These are phyloP conservation scores for Volucella bombylans DNA, from an alignment of 2,888 invertebrate genomes.

Conservation along the genomic window DNA sequence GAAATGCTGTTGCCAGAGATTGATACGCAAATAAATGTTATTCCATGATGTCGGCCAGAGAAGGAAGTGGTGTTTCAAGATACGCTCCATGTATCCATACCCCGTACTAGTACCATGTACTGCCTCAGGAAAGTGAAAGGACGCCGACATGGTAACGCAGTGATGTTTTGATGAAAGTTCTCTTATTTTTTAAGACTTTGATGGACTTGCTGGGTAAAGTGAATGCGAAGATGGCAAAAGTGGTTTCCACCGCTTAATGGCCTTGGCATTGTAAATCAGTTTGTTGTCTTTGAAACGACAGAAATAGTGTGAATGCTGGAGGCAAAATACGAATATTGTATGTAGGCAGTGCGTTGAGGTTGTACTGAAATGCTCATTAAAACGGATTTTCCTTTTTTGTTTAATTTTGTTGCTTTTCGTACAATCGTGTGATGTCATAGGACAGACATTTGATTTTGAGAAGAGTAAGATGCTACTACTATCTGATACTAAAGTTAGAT, in stretches of 20 bases:
- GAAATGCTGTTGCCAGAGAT: constrained; percentile 52
- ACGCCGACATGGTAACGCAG: constrained; percentile 3
- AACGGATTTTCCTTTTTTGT: too few relatives aligned
- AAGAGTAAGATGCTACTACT: too few relatives aligned
- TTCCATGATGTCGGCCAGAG: neutral
- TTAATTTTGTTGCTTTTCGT: too few relatives aligned
- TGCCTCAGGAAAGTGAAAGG: constrained; percentile 52
- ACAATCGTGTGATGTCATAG: too few relatives aligned
- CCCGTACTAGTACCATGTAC: constrained; percentile 15
- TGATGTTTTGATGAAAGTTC: constrained; percentile 12
- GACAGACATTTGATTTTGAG: too few relatives aligned
- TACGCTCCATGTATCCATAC: neutral
- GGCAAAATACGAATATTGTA: neutral
- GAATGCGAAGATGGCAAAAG: constrained; percentile 14
- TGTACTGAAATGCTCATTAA: neutral
- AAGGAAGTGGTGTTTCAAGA: constrained; percentile 12
- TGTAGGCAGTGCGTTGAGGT: neutral
- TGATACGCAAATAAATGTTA: constrained; percentile 48
- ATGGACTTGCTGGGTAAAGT: constrained; percentile 13
- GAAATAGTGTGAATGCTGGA: neutral
- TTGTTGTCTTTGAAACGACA: constrained; percentile 1
- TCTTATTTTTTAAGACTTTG: constrained; percentile 6
- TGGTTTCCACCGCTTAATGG: constrained; percentile 6
- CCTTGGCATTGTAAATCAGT: constrained; percentile 27
- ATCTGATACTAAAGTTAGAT: too few relatives aligned